A percentile compares a stretch with the other conserved stretches of the same genome.
Conservation (phyloP, 2,113 vertebrate genomes). For the Hystrix brachyura region DNA sequence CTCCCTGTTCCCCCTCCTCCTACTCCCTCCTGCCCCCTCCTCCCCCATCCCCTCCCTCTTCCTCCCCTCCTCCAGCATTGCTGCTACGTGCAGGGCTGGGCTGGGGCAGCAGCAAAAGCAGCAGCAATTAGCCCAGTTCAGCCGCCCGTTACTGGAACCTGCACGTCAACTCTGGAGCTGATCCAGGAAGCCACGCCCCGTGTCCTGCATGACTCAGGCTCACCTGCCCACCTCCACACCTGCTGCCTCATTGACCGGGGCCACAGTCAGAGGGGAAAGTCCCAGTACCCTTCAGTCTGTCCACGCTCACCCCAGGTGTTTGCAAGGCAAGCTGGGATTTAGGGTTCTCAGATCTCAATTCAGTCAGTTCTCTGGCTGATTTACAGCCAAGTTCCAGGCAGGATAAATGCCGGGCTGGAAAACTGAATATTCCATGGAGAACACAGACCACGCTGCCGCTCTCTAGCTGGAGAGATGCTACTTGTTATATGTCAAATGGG, state of each 20-base stretch:
- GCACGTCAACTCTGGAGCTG: slow-evolving; percentile 67
- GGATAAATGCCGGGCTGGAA: not conserved
- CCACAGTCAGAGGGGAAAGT: not conserved
- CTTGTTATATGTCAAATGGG: not conserved
- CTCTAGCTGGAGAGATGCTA: not conserved
- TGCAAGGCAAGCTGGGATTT: slow-evolving; percentile 49
- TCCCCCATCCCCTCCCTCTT: not conserved
- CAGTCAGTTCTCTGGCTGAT: not conserved
- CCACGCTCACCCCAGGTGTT: not conserved
- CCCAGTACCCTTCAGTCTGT: not conserved
- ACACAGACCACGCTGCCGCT: accelerated
- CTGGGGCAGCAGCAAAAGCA: not conserved
- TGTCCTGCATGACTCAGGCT: slow-evolving; percentile 73
- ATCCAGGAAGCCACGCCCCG: slow-evolving; percentile 78
- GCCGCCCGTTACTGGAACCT: slow-evolving; percentile 82
- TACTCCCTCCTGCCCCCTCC: not conserved
- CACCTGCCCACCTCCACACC: slow-evolving; percentile 76
- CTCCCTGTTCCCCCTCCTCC: not conserved
- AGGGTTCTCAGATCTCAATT: not conserved
- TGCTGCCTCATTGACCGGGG: slow-evolving; percentile 32
- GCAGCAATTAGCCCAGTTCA: slow-evolving; percentile 71
- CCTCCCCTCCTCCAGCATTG: not conserved
- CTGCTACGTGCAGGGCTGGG: slow-evolving; percentile 63
- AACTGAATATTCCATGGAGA: too few relatives aligned
- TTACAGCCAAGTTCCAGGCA: not conserved